Conservation (phyloP, 2,797 vertebrate species). For the Mormyrus proboscirostris region DNA sequence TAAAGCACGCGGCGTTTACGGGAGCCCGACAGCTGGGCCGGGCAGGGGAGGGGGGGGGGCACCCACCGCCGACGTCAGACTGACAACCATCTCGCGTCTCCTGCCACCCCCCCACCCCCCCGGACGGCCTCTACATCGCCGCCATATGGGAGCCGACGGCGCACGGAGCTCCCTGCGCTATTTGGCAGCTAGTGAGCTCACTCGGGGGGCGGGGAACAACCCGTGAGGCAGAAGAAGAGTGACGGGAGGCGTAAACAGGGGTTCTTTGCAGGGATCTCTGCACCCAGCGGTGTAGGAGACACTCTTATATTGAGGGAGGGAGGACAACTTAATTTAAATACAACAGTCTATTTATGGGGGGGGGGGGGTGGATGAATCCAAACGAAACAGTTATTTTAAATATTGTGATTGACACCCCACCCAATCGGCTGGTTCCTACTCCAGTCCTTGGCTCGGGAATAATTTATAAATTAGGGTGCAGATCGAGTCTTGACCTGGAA, state of each 20-base stretch:
- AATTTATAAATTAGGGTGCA: neutral
- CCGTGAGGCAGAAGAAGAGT: neutral
- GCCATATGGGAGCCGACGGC: neutral
- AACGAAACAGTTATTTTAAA: neutral
- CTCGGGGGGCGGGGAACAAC: neutral
- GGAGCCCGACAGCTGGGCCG: neutral
- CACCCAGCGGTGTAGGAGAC: neutral
- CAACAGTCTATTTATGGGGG: neutral
- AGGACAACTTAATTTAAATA: neutral
- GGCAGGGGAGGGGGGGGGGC: neutral
- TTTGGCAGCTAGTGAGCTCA: neutral
- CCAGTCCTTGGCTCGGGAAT: neutral
- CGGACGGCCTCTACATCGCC: neutral
- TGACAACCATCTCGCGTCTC: conserved; percentile 4
- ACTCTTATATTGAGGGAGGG: neutral
- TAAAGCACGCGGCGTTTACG: neutral
- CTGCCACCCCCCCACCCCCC: neutral
- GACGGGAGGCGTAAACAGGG: neutral
- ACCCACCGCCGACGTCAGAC: neutral
- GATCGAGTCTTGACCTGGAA: neutral
- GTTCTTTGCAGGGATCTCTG: neutral
- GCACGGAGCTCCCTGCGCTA: neutral
- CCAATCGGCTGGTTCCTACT: neutral
- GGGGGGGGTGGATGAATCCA: neutral
- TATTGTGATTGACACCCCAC: neutral